Conservation (phyloP, 1,140 invertebrate genomes). For the Hestina assimilis region DNA sequence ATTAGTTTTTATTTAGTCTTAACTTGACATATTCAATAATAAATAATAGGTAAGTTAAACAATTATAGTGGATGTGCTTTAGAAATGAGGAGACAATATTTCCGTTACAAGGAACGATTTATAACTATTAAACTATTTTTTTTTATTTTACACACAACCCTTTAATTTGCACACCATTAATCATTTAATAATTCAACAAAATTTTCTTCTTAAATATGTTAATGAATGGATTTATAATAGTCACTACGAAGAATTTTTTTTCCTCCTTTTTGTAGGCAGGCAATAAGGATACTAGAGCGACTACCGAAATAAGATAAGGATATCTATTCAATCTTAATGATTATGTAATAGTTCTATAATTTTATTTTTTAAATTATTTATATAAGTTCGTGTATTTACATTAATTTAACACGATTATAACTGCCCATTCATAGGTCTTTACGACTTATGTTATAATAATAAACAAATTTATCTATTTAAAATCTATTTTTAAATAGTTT, state of each 20-base stretch:
- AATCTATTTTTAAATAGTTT: slow-evolving; percentile 9
- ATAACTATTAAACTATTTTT: slow-evolving; percentile 73
- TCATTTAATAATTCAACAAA: slow-evolving; percentile 57
- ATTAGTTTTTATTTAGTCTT: slow-evolving; percentile 47
- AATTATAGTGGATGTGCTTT: slow-evolving; percentile 52
- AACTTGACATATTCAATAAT: slow-evolving; percentile 25
- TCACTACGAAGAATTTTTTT: slow-evolving; percentile 33
- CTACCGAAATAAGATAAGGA: slow-evolving; percentile 69
- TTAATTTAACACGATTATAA: slow-evolving; percentile 60
- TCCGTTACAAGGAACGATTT: slow-evolving; percentile 60
- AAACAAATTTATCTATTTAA: slow-evolving; percentile 10
- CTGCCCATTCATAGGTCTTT: slow-evolving; percentile 58
- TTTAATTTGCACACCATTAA: slow-evolving; percentile 77
- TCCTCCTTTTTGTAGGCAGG: slow-evolving; percentile 46
- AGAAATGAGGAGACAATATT: slow-evolving; percentile 50
- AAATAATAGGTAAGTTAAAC: slow-evolving; percentile 11
- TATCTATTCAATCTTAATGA: slow-evolving; percentile 70
- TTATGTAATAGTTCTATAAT: slow-evolving; percentile 71
- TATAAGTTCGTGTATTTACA: slow-evolving; percentile 69
- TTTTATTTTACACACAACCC: slow-evolving; percentile 78
- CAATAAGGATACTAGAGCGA: slow-evolving; percentile 58
- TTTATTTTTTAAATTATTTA: slow-evolving; percentile 73
- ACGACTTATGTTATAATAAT: not conserved
- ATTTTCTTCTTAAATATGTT: slow-evolving; percentile 41
- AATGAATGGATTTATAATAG: slow-evolving; percentile 38